A percentile compares a stretch with the other conserved stretches of the same genome.
These are phyloP conservation scores for Piliocolobus tephrosceles DNA, from an alignment of 2,113 vertebrate genomes.

Conservation along the genomic window DNA sequence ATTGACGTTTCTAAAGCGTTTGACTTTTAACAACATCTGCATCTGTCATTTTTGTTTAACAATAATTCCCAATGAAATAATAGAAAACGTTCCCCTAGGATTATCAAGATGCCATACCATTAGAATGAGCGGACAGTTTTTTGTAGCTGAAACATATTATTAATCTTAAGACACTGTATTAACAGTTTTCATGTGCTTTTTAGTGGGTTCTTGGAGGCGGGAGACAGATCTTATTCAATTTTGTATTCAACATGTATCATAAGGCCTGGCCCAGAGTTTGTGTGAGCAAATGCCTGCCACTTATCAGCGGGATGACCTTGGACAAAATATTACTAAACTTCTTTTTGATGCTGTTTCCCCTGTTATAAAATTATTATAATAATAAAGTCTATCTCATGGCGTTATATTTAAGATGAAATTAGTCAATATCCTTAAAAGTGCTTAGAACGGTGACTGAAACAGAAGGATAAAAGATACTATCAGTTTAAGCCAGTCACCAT, in stretches of 20 bases:
- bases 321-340: not conserved
- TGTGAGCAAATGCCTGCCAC: not conserved
- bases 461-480: too few species aligned
- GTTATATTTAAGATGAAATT: not conserved
- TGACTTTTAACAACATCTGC: not conserved
- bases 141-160: not conserved
- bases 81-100: not conserved
- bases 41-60: constrained; percentile 29
- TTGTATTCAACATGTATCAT: not conserved
- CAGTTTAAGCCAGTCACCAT: not conserved
- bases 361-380: not conserved
- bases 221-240: not conserved
- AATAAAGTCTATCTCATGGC: not conserved
- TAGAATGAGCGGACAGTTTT: not conserved
- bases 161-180: not conserved
- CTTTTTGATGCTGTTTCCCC: not conserved
- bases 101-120: not conserved
- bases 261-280: not conserved
- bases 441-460: not conserved
- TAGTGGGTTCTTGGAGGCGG: not conserved
- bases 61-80: not conserved
- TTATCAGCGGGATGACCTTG: not conserved
- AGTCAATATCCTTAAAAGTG: not conserved
- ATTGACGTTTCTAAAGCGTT: not conserved
- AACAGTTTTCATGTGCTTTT: not conserved